These are phyloP conservation scores for Malurus splendens DNA, from an alignment of 2,797 vertebrate genomes.

Conservation along the genomic window DNA sequence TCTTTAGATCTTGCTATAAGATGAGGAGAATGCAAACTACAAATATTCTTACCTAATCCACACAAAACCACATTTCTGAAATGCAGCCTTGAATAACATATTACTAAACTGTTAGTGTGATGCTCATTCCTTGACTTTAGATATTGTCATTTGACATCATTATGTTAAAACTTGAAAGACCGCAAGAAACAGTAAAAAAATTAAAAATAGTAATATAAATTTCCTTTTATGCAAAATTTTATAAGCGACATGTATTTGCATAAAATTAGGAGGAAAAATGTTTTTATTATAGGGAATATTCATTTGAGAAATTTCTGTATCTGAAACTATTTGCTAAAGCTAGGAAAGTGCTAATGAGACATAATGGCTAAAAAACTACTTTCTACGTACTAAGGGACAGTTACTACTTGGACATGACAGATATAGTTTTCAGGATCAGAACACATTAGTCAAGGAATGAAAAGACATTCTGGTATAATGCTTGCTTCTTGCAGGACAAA, in stretches of 20 bases:
- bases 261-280: not conserved
- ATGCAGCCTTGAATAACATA: not conserved
- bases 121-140: not conserved
- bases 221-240: not conserved
- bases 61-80: not conserved
- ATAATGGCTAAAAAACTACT: not conserved
- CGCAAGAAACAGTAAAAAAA: not conserved
- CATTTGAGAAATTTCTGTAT: not conserved
- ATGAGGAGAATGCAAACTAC: not conserved
- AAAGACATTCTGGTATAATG: not conserved
- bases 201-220: not conserved
- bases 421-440: not conserved
- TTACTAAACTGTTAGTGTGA: not conserved
- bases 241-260: not conserved
- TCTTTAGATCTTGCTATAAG: not conserved
- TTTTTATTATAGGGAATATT: not conserved
- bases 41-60: not conserved
- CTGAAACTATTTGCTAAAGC: not conserved
- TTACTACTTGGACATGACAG: not conserved
- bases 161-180: not conserved
- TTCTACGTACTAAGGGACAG: not conserved
- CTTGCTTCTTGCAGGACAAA: not conserved
- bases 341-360: not conserved
- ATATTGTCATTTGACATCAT: not conserved
- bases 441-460: not conserved